Conservation (phyloP, 2,888 invertebrate species). For the Neelides folsomi region DNA sequence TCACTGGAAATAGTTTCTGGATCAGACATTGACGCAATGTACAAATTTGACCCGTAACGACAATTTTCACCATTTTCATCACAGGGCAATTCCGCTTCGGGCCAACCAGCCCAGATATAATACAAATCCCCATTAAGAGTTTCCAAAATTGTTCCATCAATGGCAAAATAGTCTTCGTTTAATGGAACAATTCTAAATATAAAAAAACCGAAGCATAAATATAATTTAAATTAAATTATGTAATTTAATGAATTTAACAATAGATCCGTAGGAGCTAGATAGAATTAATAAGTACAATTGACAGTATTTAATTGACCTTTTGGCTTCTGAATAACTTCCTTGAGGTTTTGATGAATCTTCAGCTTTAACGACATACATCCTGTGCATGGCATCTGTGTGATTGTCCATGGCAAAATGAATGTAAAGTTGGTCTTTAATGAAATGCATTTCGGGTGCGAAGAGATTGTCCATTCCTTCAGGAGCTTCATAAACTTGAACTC, state of each 20-base stretch:
- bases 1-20: not conserved
- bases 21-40: constrained; percentile 1
- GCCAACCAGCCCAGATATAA: constrained; percentile 4
- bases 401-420: constrained; percentile 15
- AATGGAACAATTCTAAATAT: not conserved
- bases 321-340: not conserved
- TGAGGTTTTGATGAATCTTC: not conserved
- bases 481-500: constrained; percentile 7
- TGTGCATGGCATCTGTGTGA: constrained; percentile 1
- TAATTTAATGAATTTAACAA: too few relatives aligned
- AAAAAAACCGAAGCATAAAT: not conserved
- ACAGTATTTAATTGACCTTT: not conserved
- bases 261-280: too few relatives aligned
- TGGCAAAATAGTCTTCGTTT: constrained; percentile 2
- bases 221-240: not conserved
- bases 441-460: constrained; percentile 10
- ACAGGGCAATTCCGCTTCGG: not conserved
- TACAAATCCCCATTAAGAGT: not conserved
- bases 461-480: constrained; percentile 9
- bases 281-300: not conserved
- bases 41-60: not conserved
- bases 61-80: too few relatives aligned
- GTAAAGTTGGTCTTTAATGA: constrained; percentile 5
- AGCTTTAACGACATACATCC: constrained; percentile 5
- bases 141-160: constrained; percentile 2